These are phyloP conservation scores for Spinus olivaceus DNA, from an alignment of 2,797 vertebrate species.

Conservation along the genomic window DNA sequence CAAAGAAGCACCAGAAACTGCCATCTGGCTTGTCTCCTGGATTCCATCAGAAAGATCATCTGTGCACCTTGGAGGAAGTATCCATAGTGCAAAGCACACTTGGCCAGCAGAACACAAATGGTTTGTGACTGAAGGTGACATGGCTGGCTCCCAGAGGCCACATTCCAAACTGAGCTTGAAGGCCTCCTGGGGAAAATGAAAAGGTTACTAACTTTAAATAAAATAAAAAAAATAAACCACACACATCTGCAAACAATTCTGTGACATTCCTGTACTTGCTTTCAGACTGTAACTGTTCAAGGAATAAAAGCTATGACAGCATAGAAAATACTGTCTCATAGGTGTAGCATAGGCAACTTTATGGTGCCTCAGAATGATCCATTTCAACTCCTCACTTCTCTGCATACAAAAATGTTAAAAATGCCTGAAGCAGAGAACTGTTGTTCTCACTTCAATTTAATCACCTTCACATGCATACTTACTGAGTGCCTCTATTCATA, in stretches of 20 bases:
- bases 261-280: not conserved
- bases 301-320: not conserved
- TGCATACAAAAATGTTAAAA: constrained; percentile 20
- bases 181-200: not conserved
- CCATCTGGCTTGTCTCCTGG: not conserved
- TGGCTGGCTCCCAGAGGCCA: not conserved
- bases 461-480: constrained; percentile 60
- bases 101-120: not conserved
- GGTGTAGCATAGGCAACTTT: not conserved
- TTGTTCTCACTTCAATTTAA: constrained; percentile 70
- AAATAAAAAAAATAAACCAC: not conserved
- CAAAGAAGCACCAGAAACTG: not conserved
- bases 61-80: not conserved
- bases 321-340: not conserved
- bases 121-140: not conserved
- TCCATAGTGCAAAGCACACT: not conserved
- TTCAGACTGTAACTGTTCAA: not conserved
- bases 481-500: constrained; percentile 62
- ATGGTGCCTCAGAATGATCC: not conserved
- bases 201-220: not conserved
- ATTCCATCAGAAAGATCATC: not conserved
- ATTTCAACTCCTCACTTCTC: not conserved
- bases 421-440: constrained; percentile 53
- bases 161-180: not conserved
- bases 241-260: not conserved